Percentiles rank a stretch among this genome's conserved stretches.
Conservation (phyloP, 2,797 vertebrate genomes). For the Macropodus opercularis region DNA sequence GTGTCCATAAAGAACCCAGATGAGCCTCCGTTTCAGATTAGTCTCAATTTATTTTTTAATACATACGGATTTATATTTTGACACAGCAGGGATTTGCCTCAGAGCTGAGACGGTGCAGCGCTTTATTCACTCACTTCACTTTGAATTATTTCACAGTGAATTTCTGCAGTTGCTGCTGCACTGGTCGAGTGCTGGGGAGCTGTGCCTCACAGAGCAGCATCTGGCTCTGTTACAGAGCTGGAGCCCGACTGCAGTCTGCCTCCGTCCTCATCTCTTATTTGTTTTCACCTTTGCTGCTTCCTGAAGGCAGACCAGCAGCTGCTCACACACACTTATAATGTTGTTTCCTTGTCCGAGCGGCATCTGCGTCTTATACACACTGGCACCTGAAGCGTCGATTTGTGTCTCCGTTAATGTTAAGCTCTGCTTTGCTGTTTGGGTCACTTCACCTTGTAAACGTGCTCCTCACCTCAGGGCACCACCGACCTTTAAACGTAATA, state of each 20-base stretch:
- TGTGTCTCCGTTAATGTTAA: not conserved
- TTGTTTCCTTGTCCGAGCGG: not conserved
- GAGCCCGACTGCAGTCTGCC: conserved; percentile 64
- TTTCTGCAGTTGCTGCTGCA: conserved; percentile 60
- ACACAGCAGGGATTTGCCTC: conserved; percentile 36
- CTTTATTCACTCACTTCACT: conserved; percentile 35
- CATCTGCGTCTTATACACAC: not conserved
- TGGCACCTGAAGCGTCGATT: not conserved
- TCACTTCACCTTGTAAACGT: not conserved
- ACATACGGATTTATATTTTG: conserved; percentile 16
- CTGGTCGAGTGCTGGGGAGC: conserved; percentile 64
- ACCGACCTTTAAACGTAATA: too few relatives aligned
- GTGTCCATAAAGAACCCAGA: conserved; percentile 36
- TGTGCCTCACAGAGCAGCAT: conserved; percentile 69
- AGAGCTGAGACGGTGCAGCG: conserved; percentile 31
- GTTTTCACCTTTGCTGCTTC: conserved; percentile 16
- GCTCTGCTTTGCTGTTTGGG: not conserved
- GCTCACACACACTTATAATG: not conserved
- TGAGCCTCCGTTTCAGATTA: conserved; percentile 18
- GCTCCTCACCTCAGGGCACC: not conserved
- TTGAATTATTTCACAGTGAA: conserved; percentile 61
- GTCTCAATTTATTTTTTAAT: conserved; percentile 10
- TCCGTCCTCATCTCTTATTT: conserved; percentile 45
- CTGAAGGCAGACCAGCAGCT: conserved; percentile 1
- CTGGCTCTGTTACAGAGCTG: conserved; percentile 51